Conservation (phyloP, 2,113 vertebrate genomes). For the Steatornis caripensis region DNA sequence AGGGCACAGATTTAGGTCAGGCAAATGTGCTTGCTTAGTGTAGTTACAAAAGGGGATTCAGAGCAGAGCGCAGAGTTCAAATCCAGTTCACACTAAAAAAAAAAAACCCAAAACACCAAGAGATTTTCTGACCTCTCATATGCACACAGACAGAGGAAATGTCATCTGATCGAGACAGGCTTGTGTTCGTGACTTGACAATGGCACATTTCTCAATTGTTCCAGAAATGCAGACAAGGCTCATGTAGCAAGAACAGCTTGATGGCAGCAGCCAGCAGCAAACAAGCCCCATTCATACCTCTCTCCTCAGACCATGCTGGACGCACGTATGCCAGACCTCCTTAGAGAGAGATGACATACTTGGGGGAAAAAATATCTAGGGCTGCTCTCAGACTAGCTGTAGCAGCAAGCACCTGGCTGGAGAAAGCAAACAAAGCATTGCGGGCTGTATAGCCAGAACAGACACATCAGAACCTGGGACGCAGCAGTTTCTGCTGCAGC, state of each 20-base stretch:
- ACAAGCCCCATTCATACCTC: neutral
- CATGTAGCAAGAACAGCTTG: fast-evolving
- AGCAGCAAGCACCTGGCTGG: neutral
- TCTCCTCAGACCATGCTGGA: neutral
- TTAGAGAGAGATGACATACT: fast-evolving
- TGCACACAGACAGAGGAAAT: neutral
- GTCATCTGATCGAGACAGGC: neutral
- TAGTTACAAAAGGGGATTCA: neutral
- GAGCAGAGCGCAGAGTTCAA: constrained; percentile 3
- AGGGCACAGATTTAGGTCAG: constrained; percentile 32
- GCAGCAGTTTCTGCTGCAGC: neutral
- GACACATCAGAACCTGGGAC: fast-evolving
- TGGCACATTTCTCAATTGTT: neutral
- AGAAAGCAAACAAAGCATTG: neutral
- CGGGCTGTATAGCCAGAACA: neutral
- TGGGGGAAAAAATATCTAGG: fast-evolving
- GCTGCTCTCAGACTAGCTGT: neutral
- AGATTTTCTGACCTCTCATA: neutral
- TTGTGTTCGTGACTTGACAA: neutral
- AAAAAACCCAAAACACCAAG: too few relatives aligned
- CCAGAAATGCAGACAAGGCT: neutral
- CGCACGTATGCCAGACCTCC: neutral
- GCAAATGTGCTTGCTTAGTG: neutral
- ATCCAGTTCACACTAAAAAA: neutral
- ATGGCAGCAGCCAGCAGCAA: neutral